Evolutionary conservation across 2,797 vertebrate genomes (phyloP).

Genomic region (Thripadectes ignobilis): DNA sequence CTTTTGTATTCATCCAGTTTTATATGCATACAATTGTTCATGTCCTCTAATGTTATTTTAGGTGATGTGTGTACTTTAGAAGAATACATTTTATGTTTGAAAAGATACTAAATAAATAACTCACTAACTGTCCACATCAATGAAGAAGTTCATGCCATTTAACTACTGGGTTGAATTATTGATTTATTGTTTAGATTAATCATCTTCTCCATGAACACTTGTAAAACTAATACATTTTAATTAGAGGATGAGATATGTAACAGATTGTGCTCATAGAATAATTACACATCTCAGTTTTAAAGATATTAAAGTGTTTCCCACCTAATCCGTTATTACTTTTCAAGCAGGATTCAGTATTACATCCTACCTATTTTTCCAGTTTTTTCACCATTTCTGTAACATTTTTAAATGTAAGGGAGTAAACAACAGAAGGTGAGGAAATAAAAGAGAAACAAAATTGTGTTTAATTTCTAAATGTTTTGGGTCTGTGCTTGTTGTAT

Average conservation of each 20-base stretch:
- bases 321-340: neutral
- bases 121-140: neutral
- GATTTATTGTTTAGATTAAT: slow-evolving; percentile 71
- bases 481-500: neutral
- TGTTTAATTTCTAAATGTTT: neutral
- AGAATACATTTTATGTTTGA: neutral
- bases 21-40: neutral
- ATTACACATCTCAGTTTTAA: slow-evolving; percentile 64
- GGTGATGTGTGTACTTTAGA: neutral
- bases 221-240: slow-evolving; percentile 66
- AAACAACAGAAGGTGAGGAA: neutral
- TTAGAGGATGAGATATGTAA: slow-evolving; percentile 58
- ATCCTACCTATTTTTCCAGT: neutral
- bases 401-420: neutral
- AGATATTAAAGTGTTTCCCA: slow-evolving; percentile 48
- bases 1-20: neutral
- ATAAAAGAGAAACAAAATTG: neutral
- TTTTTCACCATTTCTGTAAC: neutral
- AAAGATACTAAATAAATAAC: slow-evolving; percentile 41
- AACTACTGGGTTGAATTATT: slow-evolving; percentile 70
- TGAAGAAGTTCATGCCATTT: slow-evolving; percentile 50
- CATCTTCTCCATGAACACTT: slow-evolving; percentile 55
- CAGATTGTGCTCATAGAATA: slow-evolving; percentile 62
- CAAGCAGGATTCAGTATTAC: neutral
- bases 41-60: neutral